Evolutionary conservation across 2,888 invertebrate genomes (phyloP).

Genomic region (Eulithis testata): DNA sequence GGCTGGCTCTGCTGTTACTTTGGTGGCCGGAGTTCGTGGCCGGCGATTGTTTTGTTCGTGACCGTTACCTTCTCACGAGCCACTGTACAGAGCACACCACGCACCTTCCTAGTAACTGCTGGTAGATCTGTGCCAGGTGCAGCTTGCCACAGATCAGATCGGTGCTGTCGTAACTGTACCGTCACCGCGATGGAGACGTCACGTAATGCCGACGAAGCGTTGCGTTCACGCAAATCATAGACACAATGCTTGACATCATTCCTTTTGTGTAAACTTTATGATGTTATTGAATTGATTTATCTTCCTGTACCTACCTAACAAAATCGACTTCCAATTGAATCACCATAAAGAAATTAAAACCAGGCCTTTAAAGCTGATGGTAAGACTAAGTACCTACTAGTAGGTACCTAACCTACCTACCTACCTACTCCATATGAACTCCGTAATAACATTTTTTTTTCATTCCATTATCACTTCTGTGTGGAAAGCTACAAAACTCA

Average conservation of each 20-base stretch:
- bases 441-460: no score
- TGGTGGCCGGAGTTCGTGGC: constrained; percentile 16
- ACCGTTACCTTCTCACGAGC: constrained; percentile 34
- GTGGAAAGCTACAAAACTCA: no score
- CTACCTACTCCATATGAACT: no score
- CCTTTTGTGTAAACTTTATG: neutral
- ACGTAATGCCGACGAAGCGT: neutral
- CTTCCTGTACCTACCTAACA: no score
- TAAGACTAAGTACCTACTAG: no score
- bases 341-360: no score
- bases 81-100: neutral
- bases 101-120: constrained; percentile 2
- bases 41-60: constrained; percentile 16
- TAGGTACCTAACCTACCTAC: no score
- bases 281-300: no score
- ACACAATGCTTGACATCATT: neutral
- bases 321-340: no score
- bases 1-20: neutral
- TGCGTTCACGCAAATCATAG: neutral
- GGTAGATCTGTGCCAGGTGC: constrained; percentile 8
- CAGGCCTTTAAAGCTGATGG: no score
- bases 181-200: constrained; percentile 2
- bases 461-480: no score
- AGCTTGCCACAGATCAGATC: neutral
- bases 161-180: constrained; percentile 2